Base-by-base conservation (phyloP, 2,113 vertebrate species). In the Dermatemys mawii region DNA sequence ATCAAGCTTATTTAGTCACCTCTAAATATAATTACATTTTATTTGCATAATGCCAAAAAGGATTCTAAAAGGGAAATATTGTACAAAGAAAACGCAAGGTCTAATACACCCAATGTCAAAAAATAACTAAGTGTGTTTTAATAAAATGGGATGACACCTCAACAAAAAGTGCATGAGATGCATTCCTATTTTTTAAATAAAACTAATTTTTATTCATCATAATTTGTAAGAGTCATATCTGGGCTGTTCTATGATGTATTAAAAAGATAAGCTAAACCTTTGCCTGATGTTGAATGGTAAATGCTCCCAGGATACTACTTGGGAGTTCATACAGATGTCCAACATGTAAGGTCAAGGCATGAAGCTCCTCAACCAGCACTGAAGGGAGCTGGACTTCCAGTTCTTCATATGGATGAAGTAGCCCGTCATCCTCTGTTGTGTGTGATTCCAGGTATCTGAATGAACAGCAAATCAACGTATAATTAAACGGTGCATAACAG, bases 221-320 rank as follows among this genome's bases (percentile, higher is more conserved):
- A 92, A 54, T 2, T 19, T 67, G 86, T 24, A 38, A 44, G 22
- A 86, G 14, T 49, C 67, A 19, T 81, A 46, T 46, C 76, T 0
- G 9, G 50, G 89, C 67, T 50, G 27, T 53, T 49, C 86, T 46
- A 92, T 38, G 73, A 89, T 94, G 90, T 60, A 86, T 46, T 83
- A 81, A 53, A 26, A 22, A 70, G 93, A 83, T 5, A 76, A 85
- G 49, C 26, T 89, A 96, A 95, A 99, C 99, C 99, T 99, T 99
- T 97, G 98, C 99, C n/a, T 99, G 98, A 88, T 99, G 99, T 95
- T 98, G 98, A 92, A 99, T 98, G 27, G 98, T 98, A 96, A 99
- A 98, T 73, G 98, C 98, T 96, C 98, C 98, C 90, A 98, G 98
- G 93, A 99, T 90, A 76, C 83, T 98, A 94, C 96, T 97, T 86